Base-by-base conservation (phyloP, 2,888 invertebrate species). In the Allacma fusca region DNA sequence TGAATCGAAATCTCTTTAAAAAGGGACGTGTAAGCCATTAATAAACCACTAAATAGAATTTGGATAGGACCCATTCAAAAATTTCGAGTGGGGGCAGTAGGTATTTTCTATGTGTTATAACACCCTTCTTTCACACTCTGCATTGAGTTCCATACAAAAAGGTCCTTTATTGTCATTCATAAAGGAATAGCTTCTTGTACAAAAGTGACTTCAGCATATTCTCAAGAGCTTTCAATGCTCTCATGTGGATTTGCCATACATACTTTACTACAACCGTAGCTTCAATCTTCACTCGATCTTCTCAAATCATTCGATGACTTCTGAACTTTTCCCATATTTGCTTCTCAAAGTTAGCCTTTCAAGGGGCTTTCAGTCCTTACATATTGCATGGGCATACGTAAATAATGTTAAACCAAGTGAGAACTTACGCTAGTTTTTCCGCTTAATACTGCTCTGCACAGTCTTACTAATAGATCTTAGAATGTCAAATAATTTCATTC, bases 1-100 rank as follows among this genome's bases (percentile, higher is more conserved):
- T 74, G 74, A 74, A 74, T 74, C 64, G 74, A 65, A 43, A 24
- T 26, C 23, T 26, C 59, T 70, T 44, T 67, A 26, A 69, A 68
- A 76, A n/a, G 62, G 69, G 81, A 78, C 79, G 75, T 80, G 75
- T 78, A 78, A 80, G 76, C 83, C 83, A 83, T 83, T 83, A 83
- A 80, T 80, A 83, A 83, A 83, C 83, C 83, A 79, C 83, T 81
- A 82, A 82, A 82, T 79, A 79, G 82, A 81, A 78, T 81, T 83
- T 78, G 73, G 80, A 77, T 78, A 26, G 64, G 76, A 62, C 29
- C 72, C 72, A 77, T 77, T 77, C 23, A 77, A 71, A 72, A 23
- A 50, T 77, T 29, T 68, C 24, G 68, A 75, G 68, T 68, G 69
- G 68, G 43, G 67, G 29, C 29, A n/a, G 34, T 29, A 59, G 44